Conservation (phyloP, 2,888 invertebrate genomes). For the Dicycla oo region DNA sequence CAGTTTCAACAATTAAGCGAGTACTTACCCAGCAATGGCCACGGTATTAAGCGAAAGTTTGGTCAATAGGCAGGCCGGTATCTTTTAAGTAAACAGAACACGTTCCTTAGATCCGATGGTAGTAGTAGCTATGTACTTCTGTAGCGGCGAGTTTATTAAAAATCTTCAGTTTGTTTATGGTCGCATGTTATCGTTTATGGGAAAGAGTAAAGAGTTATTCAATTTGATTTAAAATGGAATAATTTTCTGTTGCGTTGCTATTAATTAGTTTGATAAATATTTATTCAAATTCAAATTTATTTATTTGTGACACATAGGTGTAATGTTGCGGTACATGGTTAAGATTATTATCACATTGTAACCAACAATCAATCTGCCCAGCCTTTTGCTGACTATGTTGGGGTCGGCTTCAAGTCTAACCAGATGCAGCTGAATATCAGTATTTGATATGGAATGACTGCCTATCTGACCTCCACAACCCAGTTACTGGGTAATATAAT, state of each 20-base stretch:
- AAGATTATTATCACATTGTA: no score
- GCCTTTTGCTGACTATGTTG: no score
- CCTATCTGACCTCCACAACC: no score
- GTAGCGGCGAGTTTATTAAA: conserved; percentile 55
- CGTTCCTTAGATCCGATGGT: conserved; percentile 51
- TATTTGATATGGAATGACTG: no score
- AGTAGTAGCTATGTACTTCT: conserved; percentile 53
- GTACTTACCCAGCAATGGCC: conserved; percentile 21
- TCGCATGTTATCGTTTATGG: neutral
- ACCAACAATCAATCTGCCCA: no score
- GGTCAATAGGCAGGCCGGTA: conserved; percentile 2
- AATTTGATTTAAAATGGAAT: neutral
- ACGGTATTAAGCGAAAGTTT: neutral
- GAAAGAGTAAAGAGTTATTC: neutral
- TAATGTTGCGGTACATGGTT: no score
- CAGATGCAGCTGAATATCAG: no score
- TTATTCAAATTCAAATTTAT: no score
- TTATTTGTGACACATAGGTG: no score
- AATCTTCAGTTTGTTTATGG: conserved; percentile 49
- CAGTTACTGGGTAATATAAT: no score
- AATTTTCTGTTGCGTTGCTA: neutral
- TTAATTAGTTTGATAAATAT: no score
- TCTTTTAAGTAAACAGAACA: conserved; percentile 43
- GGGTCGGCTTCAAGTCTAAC: no score
- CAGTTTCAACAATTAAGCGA: rapidly evolving